Evolutionary conservation across 2,113 vertebrate genomes (phyloP).

Genomic region (Cheirogaleus medius): DNA sequence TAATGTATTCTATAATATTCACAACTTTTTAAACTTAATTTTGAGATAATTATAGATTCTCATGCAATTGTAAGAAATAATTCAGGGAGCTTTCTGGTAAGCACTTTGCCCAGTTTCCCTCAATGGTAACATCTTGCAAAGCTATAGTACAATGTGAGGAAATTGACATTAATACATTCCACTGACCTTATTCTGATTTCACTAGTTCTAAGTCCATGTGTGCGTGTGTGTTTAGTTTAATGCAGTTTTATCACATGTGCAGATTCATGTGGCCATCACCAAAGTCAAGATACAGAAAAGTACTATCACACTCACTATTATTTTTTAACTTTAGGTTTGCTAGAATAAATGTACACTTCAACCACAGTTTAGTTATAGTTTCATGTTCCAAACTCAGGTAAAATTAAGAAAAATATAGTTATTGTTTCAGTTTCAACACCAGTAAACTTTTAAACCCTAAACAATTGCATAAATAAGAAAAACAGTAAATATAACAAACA

Average conservation of each 20-base stretch:
- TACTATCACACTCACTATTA: background rate
- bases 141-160: background rate
- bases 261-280: background rate
- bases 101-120: background rate
- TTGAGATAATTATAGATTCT: background rate
- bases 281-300: background rate
- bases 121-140: background rate
- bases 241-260: background rate
- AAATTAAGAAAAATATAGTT: background rate
- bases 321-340: background rate
- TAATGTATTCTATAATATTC: conserved; percentile 11
- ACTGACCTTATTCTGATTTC: background rate
- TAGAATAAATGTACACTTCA: background rate
- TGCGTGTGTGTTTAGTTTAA: background rate
- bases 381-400: background rate
- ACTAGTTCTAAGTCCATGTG: background rate
- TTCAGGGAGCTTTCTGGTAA: background rate
- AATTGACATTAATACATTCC: background rate
- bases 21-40: conserved; percentile 24
- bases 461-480: background rate
- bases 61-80: background rate
- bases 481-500: background rate
- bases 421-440: background rate
- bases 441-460: background rate
- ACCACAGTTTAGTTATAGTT: background rate